Evolutionary conservation across 2,113 vertebrate genomes (phyloP), one percentile per base, ranked within the genome.

Genomic region (Equus przewalskii): DNA sequence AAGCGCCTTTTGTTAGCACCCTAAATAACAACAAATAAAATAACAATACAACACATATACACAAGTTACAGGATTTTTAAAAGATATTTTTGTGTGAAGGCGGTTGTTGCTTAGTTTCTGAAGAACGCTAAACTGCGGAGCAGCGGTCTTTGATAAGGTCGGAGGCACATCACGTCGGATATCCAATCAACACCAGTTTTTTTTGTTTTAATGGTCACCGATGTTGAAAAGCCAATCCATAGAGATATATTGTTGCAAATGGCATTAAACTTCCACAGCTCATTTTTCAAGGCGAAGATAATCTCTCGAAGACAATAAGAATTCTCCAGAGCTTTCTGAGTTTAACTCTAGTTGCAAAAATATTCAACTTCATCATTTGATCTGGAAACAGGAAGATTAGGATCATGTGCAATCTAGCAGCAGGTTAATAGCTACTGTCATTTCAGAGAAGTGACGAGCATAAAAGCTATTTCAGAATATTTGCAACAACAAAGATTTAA

Each of bases 21-120:
- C 54, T 73, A 93, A 91, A 62, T 78, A 97, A 81, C 21, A 76
- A 93, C 33, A 96, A 82, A 51, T 82, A 78, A 80, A 95, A 64
- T 87, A 70, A 95, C 33, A 82, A 69, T 12, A 91, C 1, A 78
- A 78, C 14, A 51, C 30, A 73, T 24, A 28, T n/a, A 28, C 24
- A 13, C 22, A 81, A 84, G 65, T 78, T 81, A 41, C 2, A 78
- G 36, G 41, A 82, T 44, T 54, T 95, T 65, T 24, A 12, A 49
- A 89, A 64, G 91, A 24, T 51, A 41, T 46, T 79, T 94, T 76
- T 60, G 51, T 41, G 18, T 67, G 64, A 82, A 86, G 62, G 51
- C 46, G 70, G 5, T 62, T 81, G 70, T 41, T 54, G 65, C 33
- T 95, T 94, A 60, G 58, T 60, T 89, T 94, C 21, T n/a, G 81